Percentiles rank a stretch among this genome's conserved stretches.
These are phyloP conservation scores for Hydrotaea diabolus DNA, from an alignment of 2,888 invertebrate species.

Conservation along the genomic window DNA sequence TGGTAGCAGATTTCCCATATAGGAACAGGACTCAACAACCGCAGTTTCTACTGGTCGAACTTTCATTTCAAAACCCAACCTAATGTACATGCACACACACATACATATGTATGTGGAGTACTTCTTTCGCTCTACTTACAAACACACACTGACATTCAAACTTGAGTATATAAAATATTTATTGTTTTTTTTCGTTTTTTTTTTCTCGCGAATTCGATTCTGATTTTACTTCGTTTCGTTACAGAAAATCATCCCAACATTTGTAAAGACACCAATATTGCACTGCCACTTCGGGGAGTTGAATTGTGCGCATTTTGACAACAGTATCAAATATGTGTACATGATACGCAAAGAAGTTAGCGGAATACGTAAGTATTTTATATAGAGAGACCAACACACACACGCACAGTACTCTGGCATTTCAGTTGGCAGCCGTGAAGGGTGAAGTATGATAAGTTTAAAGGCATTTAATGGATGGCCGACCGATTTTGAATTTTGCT, in stretches of 20 bases:
- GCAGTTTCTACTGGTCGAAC: too few relatives aligned
- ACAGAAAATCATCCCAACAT: conserved; percentile 86
- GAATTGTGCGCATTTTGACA: conserved; percentile 81
- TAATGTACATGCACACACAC: not conserved
- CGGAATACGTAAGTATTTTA: conserved; percentile 81
- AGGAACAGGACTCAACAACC: too few relatives aligned
- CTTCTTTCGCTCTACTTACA: not conserved
- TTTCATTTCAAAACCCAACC: too few relatives aligned
- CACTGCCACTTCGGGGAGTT: conserved; percentile 86
- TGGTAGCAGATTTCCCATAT: too few relatives aligned
- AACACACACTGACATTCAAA: not conserved
- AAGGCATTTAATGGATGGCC: too few relatives aligned
- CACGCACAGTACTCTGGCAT: not conserved
- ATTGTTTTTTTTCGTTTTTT: conserved; percentile 43
- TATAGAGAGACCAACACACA: not conserved
- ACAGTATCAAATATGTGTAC: conserved; percentile 85
- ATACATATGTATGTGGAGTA: conserved; percentile 8
- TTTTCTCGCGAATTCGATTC: conserved; percentile 24
- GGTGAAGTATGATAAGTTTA: not conserved
- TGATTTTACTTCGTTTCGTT: conserved; percentile 36
- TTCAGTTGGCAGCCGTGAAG: not conserved
- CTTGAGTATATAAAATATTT: conserved; percentile 25
- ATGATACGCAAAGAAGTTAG: conserved; percentile 86
- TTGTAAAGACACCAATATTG: conserved; percentile 87
- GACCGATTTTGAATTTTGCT: too few relatives aligned